Base-by-base conservation (phyloP, 2,797 vertebrate genomes). In the Ibycter americanus region DNA sequence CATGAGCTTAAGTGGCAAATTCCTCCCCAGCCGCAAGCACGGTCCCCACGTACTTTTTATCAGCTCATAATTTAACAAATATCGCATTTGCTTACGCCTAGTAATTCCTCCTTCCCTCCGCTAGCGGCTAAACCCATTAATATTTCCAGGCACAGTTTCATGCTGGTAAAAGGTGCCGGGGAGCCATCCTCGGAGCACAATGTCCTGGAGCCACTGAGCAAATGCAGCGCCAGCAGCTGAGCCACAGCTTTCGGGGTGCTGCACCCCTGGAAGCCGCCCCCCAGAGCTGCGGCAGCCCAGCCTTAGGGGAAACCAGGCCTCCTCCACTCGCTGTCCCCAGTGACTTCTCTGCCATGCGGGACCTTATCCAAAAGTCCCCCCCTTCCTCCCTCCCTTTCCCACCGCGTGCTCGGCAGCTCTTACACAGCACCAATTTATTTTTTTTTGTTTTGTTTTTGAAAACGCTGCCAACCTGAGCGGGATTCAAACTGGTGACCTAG, bases 401-500 rank as follows among this genome's bases (percentile, higher is more conserved):
- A 29, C 65, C 4, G 12, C 9, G 8, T 7, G 25, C 87, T 88
- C 82, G 0, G 81, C 83, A 79, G 81, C 66, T 90, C 76, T 87
- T 74, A 72, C 81, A 86, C 15, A 2, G 71, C 84, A 62, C 66
- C 73, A 42, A 0, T 13, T 40, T 40, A 40, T 40, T 40, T 17
- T 40, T 89, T 67, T 38, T 25, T 14, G 52, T n/a, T 40, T n/a
- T 68, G 29, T 62, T 58, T 70, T 32, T 32, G 13, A 85, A 89
- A 88, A 67, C 4, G 2, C 89, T 94, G 94, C 93, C 95, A 95
- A 96, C 92, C 93, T 86, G 95, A 89, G 96, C 77, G n/a, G 94
- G 95, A 89, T 91, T 95, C 95, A 90, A 81, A 93, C 58, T 21
- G 73, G 88, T 97, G 97, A 97, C 97, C 96, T 96, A 97, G 86